Percentiles rank a stretch among this genome's conserved stretches.
These are phyloP conservation scores for Brachionus rotundiformis DNA, from an alignment of 1,140 invertebrate genomes.

Conservation along the genomic window DNA sequence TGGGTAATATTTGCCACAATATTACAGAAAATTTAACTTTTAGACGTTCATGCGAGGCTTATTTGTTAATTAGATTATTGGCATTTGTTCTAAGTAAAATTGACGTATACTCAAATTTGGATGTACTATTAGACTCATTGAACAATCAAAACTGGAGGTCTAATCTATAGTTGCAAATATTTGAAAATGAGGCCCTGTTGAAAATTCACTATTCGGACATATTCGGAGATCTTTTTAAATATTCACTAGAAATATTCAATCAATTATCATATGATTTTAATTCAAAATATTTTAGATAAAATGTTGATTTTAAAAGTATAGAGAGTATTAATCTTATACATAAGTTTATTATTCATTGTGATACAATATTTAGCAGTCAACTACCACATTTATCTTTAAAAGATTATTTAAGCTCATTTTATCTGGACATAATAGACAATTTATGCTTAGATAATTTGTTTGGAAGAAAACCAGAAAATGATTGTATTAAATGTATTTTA, in stretches of 20 bases:
- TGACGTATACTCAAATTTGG: conserved; percentile 23
- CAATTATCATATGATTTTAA: neutral
- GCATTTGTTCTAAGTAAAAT: conserved; percentile 20
- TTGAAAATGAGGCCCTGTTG: conserved; percentile 11
- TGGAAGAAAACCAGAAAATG: neutral
- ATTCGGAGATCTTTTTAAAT: neutral
- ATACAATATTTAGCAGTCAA: neutral
- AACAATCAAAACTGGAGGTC: neutral
- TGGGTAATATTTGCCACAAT: neutral
- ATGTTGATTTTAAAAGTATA: neutral
- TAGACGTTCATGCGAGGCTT: conserved; percentile 1
- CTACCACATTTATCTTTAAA: neutral
- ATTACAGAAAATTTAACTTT: neutral
- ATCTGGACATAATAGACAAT: conserved; percentile 22
- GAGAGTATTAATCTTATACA: neutral
- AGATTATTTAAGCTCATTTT: conserved; percentile 10
- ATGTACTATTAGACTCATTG: neutral
- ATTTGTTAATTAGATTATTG: neutral
- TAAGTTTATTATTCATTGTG: neutral
- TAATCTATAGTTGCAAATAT: conserved; percentile 11
- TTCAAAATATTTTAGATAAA: neutral
- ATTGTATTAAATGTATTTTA: neutral
- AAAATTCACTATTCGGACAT: conserved; percentile 24
- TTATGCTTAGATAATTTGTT: neutral
- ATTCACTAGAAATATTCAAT: neutral